Base-by-base conservation (phyloP, 1,140 invertebrate genomes). In the Lordiphosa clarofinis region DNA sequence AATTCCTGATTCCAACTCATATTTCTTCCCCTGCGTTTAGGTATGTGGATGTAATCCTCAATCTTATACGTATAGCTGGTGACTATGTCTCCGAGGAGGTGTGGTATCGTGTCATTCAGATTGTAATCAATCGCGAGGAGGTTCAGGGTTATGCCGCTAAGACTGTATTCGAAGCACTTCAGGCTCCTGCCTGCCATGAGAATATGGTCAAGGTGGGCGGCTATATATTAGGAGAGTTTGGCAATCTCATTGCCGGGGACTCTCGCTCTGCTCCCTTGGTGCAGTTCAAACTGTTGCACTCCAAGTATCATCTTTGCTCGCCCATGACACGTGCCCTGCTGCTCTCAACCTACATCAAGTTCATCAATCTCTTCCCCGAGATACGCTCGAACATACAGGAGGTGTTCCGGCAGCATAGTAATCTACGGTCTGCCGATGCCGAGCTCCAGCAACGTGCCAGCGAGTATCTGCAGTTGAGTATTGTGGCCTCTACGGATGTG, bases 161-260 rank as follows among this genome's bases (percentile, higher is more conserved):
- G 91, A 99, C 98, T 33, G 98, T 99, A 4, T 99, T 99, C 91
- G 98, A 99, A 93, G 96, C 98, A 62, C 90, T 99, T 43, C 97
- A 99, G 92, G 97, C 98, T 39, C 97, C 97, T 21, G 98, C 98
- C 44, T 99, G 98, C 89, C 99, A 99, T 90, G 99, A 99, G 91
- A 99, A 99, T 90, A 99, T 99, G 98, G 98, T 99, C 0, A 99
- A 99, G 93, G 99, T 99, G 40, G 98, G 98, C 49, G 99, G 98
- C 21, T 99, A 99, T 79, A 99, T 99, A 78, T 91, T 99, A 38
- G 99, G 99, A 53, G 99, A 99, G 91, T 99, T 99, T 92, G 99
- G 99, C 24, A 99, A 99, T 91, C 92, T 99, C 15, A 99, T 99
- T 88, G 98, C 99, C 72, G 98, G 98, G 8, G 99, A 99, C 91